Evolutionary conservation across 2,113 vertebrate genomes (phyloP).

Genomic region (Sturnira hondurensis): DNA sequence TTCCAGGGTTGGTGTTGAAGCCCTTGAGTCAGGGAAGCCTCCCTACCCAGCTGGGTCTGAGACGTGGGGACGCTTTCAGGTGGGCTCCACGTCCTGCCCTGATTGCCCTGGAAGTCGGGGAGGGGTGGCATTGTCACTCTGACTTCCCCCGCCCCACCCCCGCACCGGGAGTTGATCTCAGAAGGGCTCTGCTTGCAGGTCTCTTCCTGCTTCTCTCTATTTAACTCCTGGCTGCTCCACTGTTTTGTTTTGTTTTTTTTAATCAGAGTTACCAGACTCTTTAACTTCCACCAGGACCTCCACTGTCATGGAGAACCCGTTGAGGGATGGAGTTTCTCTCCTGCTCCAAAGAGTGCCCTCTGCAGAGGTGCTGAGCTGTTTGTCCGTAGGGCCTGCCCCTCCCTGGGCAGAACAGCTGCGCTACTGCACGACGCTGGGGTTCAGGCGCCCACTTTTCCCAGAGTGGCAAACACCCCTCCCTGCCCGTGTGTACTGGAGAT

Average conservation of each 20-base stretch:
- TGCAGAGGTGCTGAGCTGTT: neutral
- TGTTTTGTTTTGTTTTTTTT: neutral
- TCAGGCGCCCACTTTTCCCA: neutral
- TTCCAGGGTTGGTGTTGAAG: neutral
- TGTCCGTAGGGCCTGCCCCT: neutral
- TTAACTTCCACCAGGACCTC: neutral
- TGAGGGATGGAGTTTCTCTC: neutral
- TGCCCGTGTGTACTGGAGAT: accelerated
- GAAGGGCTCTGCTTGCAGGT: neutral
- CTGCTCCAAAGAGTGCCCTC: neutral
- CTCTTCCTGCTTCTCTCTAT: neutral
- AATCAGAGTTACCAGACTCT: neutral
- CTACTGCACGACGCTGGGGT: neutral
- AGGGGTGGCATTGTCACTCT: neutral
- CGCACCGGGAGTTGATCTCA: neutral
- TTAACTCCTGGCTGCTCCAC: neutral
- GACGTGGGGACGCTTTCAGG: neutral
- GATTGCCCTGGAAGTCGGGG: too few species aligned
- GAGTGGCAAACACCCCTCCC: neutral
- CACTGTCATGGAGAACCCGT: neutral
- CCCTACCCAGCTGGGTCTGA: neutral
- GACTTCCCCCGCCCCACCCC: too few species aligned
- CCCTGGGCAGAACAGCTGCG: neutral
- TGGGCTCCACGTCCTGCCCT: neutral
- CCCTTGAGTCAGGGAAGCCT: neutral